Evolutionary conservation across 2,888 invertebrate species (phyloP), one percentile per base, ranked within the genome.

Genomic region (Eutolmus rufibarbis): DNA sequence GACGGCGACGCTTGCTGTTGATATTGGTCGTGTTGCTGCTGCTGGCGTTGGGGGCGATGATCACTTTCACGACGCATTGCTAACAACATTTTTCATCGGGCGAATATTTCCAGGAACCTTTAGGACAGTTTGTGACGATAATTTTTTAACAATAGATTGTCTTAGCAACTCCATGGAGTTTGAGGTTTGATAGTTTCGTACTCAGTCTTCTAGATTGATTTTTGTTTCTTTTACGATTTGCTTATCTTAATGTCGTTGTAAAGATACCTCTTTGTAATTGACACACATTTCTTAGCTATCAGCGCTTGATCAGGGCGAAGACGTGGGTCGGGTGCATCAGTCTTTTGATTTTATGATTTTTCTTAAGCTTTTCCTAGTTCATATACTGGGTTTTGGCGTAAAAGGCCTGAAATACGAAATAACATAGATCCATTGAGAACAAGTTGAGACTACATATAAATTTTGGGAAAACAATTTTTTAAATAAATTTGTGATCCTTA

Each of bases 31-130:
- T 74, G 88, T 77, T 87, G 90, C 89, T 74, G 89, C 79, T 86
- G 89, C 51, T 88, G 88, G 86, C 86, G 89, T 66, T 89, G 90
- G 90, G 37, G 86, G 37, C 86, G 88, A 93, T 94, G 94, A 93
- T 95, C 95, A 94, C 94, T 95, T 94, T 95, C 95, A 93, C 95
- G 95, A 93, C 96, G 95, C 96, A 96, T 96, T 93, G 95, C 95
- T 94, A 96, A 94, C 95, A 95, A 91, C 92, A 92, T 92, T 91
- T 92, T 92, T 85, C 85, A 46, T 74, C 40, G 74, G n/a, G 31
- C 85, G 51, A 74, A 66, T 85, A 46, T 85, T 85, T 85, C 37
- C 40, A 40, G 40, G 43, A 74, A 74, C 19, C 43, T 46, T 86
- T 34, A 51, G 34, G 37, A 86, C 37, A 86, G 74, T 40, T 37